A percentile compares a stretch with the other conserved stretches of the same genome.
These are phyloP conservation scores for Sardina pilchardus DNA, from an alignment of 2,113 vertebrate species.

Conservation along the genomic window DNA sequence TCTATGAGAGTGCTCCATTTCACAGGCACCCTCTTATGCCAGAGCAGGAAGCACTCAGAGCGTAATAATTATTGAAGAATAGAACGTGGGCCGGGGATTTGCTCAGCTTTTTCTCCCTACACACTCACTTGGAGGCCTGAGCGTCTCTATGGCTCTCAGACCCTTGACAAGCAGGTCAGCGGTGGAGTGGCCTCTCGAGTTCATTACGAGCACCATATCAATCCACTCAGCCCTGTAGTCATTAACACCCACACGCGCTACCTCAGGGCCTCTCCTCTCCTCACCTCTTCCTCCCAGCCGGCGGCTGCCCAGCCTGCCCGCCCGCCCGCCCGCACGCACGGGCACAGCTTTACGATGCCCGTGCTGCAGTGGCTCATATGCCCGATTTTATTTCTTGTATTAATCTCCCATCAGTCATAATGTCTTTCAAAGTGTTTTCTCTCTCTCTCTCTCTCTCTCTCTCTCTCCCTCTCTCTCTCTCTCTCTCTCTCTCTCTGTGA, in stretches of 20 bases:
- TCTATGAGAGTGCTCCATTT: background rate
- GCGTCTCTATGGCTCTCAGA: background rate
- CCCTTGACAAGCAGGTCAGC: conserved; percentile 15
- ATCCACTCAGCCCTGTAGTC: conserved; percentile 11
- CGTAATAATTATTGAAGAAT: background rate
- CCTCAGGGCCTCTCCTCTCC: background rate
- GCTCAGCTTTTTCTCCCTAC: background rate
- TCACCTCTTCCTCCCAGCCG: background rate
- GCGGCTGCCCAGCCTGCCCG: no score
- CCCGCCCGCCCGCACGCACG: background rate
- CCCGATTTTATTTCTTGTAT: background rate
- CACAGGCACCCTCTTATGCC: background rate
- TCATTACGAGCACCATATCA: background rate
- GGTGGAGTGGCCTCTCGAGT: conserved; percentile 3
- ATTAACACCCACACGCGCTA: background rate
- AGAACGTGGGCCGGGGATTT: background rate
- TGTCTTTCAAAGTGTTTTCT: background rate
- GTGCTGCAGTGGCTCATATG: background rate
- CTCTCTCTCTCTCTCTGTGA: background rate
- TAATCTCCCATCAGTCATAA: conserved; percentile 18
- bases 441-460: background rate
- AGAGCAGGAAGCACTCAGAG: background rate
- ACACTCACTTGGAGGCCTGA: background rate
- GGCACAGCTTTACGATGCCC: background rate
- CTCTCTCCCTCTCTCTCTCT: background rate